phyloP scores from a whole-genome alignment of 2,888 invertebrate genomes.

The Coremacera marginata region DNA sequence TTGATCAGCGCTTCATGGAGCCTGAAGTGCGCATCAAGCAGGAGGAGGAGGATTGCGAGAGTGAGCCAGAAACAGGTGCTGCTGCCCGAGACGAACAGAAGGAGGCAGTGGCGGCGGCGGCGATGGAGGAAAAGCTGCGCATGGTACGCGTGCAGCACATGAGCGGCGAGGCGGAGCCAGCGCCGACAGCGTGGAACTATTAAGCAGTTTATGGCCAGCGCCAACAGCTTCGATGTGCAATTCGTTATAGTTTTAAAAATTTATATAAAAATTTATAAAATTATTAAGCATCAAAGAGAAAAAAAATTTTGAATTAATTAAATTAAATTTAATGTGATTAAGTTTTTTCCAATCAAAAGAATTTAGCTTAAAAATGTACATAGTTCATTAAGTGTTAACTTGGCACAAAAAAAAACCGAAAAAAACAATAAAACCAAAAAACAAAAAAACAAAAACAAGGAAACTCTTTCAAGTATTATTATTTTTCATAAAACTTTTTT shows the following conservation, averaged over 20 bases:
- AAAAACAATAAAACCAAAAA: slow-evolving; percentile 33
- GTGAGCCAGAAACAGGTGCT: slow-evolving; percentile 48
- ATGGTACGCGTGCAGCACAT: slow-evolving; percentile 60
- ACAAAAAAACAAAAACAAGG: slow-evolving; percentile 31
- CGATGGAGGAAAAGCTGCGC: slow-evolving; percentile 62
- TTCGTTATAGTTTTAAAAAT: slow-evolving; percentile 24
- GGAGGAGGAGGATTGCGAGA: slow-evolving; percentile 64
- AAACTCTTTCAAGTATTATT: slow-evolving; percentile 46
- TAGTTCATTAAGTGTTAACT: not conserved
- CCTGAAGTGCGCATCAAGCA: slow-evolving; percentile 67
- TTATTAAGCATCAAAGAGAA: not conserved
- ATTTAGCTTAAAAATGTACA: slow-evolving; percentile 20
- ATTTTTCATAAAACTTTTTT: slow-evolving; percentile 34
- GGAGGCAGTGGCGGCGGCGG: slow-evolving; percentile 51
- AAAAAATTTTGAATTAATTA: not conserved
- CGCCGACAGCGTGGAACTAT: slow-evolving; percentile 55
- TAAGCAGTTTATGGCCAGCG: slow-evolving; percentile 43
- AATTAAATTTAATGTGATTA: slow-evolving; percentile 37
- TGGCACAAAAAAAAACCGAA: slow-evolving; percentile 11
- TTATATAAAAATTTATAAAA: slow-evolving; percentile 13
- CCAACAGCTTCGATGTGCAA: slow-evolving; percentile 24
- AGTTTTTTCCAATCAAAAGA: slow-evolving; percentile 29
- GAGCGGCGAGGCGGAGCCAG: slow-evolving; percentile 56
- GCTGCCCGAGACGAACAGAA: slow-evolving; percentile 18
- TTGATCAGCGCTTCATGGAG: slow-evolving; percentile 65